phyloP scores from a whole-genome alignment of 2,113 vertebrate species.

The Silurus asotus region DNA sequence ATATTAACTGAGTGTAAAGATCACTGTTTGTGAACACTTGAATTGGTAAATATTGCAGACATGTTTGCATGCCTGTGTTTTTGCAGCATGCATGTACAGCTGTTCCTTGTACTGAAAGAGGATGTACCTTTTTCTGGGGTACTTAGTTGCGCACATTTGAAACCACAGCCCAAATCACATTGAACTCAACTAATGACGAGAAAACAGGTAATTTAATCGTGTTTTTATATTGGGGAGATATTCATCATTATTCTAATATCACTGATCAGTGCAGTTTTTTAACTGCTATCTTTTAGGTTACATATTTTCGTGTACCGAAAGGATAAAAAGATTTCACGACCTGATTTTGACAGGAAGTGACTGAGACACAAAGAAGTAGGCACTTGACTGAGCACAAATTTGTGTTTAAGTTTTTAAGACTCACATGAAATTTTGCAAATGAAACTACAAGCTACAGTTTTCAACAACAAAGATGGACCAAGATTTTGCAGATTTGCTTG shows the following conservation, averaged over 20 bases:
- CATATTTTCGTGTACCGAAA: neutral
- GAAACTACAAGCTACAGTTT: constrained; percentile 5
- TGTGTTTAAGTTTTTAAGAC: neutral
- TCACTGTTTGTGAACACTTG: neutral
- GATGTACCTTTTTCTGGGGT: constrained; percentile 19
- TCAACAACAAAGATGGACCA: constrained; percentile 66
- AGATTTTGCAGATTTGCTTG: constrained; percentile 60
- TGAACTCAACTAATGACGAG: neutral
- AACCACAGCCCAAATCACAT: constrained; percentile 11
- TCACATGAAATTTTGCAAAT: constrained; percentile 6
- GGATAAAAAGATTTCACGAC: constrained; percentile 3
- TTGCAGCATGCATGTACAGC: constrained; percentile 16
- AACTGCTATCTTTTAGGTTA: neutral
- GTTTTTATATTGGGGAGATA: neutral
- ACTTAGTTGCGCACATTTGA: neutral
- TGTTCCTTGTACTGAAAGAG: constrained; percentile 43
- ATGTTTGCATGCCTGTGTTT: neutral
- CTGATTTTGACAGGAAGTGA: constrained; percentile 52
- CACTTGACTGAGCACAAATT: neutral
- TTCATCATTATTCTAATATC: neutral
- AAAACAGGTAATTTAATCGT: neutral
- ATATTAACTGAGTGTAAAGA: neutral
- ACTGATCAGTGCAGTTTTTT: neutral
- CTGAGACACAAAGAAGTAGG: constrained; percentile 30
- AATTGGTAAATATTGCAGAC: neutral